Evolutionary conservation across 2,797 vertebrate species (phyloP).

Genomic region (Tokudaia tokunoshimensis): DNA sequence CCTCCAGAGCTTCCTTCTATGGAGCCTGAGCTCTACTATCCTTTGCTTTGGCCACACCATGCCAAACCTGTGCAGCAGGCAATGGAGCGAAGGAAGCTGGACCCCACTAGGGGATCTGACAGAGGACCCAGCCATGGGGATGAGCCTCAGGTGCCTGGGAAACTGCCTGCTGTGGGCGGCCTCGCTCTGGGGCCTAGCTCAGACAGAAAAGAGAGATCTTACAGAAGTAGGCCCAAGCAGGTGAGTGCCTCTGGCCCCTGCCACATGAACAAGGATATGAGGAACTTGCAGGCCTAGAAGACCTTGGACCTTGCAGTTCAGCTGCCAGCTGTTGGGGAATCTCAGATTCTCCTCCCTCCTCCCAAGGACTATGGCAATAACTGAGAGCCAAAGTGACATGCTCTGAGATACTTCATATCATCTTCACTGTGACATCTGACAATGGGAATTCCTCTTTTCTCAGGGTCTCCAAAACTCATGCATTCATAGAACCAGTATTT

Average conservation of each 20-base stretch:
- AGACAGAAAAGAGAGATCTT: neutral
- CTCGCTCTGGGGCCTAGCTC: neutral
- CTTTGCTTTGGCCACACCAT: slow-evolving; percentile 14
- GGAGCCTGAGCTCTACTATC: neutral
- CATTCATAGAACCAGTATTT: slow-evolving; percentile 32
- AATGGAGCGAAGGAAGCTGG: slow-evolving; percentile 51
- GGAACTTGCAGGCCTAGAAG: neutral
- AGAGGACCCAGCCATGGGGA: neutral
- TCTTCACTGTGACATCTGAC: slow-evolving; percentile 1
- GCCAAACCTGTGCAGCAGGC: neutral
- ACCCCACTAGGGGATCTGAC: slow-evolving; percentile 35
- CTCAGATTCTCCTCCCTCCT: neutral
- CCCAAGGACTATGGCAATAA: neutral
- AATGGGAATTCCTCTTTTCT: neutral
- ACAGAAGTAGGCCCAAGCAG: slow-evolving; percentile 9
- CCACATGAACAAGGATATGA: neutral
- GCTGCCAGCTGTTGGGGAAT: neutral
- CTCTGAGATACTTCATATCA: slow-evolving; percentile 35
- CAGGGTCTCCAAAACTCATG: neutral
- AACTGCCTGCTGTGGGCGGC: neutral
- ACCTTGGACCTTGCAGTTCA: neutral
- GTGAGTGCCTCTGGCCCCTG: neutral
- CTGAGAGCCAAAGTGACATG: neutral
- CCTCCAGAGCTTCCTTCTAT: slow-evolving; percentile 35
- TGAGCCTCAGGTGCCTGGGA: slow-evolving; percentile 65